Conservation (phyloP, 2,797 vertebrate genomes). For the Pangasius sanitwongsei region DNA sequence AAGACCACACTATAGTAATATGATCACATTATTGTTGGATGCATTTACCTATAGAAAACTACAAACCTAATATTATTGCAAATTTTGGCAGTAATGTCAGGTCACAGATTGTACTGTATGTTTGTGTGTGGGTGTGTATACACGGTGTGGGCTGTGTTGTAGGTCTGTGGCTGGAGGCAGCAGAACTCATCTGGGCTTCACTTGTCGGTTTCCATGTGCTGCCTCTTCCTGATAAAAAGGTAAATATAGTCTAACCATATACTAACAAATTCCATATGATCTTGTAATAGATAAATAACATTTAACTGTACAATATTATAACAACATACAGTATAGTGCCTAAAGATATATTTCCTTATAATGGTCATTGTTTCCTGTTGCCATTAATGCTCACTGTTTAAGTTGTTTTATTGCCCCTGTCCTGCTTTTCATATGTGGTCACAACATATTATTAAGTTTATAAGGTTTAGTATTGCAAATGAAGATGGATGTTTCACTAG, state of each 20-base stretch:
- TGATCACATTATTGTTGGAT: not conserved
- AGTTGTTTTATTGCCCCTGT: not conserved
- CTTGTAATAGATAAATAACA: not conserved
- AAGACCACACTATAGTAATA: not conserved
- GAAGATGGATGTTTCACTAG: not conserved
- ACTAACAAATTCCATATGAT: not conserved
- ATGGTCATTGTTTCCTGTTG: not conserved
- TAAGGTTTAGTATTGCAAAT: not conserved
- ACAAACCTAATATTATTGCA: not conserved
- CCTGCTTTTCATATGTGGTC: not conserved
- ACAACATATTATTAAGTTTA: not conserved
- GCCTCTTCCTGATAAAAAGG: conserved; percentile 94
- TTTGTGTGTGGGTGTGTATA: conserved; percentile 16
- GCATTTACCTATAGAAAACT: not conserved
- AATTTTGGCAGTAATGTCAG: not conserved
- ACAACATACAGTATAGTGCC: not conserved
- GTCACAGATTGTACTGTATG: not conserved
- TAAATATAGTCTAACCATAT: conserved; percentile 50
- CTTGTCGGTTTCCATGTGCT: conserved; percentile 85
- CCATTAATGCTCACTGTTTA: not conserved
- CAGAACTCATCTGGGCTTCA: conserved; percentile 88
- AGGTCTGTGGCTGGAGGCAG: conserved; percentile 94
- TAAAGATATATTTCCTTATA: not conserved
- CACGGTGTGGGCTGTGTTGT: conserved; percentile 34
- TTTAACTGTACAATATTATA: not conserved